Conservation (phyloP, 2,888 invertebrate genomes). For the Polia nebulosa region DNA sequence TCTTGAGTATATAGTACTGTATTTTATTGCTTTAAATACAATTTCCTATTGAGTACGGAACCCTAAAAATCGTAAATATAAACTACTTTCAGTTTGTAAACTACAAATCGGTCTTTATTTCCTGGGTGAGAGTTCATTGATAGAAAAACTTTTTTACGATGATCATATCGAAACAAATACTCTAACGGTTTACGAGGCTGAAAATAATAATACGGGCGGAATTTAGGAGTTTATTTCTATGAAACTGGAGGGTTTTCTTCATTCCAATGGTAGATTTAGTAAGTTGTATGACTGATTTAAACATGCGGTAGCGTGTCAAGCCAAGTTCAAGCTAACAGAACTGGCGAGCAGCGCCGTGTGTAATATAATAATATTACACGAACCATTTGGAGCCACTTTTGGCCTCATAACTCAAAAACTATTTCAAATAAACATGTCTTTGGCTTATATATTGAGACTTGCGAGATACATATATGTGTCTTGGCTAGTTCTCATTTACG, state of each 20-base stretch:
- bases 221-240: conserved; percentile 22
- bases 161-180: conserved; percentile 45
- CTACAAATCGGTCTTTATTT: conserved; percentile 56
- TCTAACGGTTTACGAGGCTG: conserved; percentile 43
- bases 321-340: too few relatives aligned
- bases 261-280: neutral
- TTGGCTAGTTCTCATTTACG: too few relatives aligned
- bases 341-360: too few relatives aligned
- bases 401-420: too few relatives aligned
- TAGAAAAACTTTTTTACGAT: conserved; percentile 63
- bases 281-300: neutral
- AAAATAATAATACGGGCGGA: conserved; percentile 11
- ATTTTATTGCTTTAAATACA: too few relatives aligned
- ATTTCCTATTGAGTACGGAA: neutral
- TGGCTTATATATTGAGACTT: too few relatives aligned
- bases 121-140: conserved; percentile 44
- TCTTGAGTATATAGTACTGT: too few relatives aligned
- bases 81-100: conserved; percentile 51
- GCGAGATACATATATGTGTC: too few relatives aligned
- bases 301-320: too few relatives aligned
- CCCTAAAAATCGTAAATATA: conserved; percentile 39
- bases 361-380: too few relatives aligned
- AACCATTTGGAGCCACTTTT: too few relatives aligned
- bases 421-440: too few relatives aligned
- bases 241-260: neutral